phyloP scores from a whole-genome alignment of 2,797 vertebrate species.

The Muscicapa striata region DNA sequence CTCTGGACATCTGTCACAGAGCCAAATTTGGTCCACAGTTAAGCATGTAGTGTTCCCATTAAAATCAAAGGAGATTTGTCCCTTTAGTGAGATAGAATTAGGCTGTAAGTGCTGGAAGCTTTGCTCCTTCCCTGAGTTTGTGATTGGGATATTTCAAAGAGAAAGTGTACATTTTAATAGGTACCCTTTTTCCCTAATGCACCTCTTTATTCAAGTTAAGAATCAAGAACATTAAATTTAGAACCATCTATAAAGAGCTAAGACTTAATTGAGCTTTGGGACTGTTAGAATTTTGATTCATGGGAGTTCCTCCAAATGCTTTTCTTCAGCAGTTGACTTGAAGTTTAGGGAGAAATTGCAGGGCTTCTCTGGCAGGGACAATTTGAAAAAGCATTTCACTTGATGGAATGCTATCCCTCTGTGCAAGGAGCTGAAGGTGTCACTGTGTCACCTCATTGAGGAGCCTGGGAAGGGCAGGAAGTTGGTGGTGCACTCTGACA shows the following conservation, averaged over 20 bases:
- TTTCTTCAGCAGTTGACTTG: background rate
- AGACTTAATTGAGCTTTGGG: background rate
- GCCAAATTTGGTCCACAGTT: slow-evolving; percentile 62
- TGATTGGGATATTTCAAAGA: background rate
- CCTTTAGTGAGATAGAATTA: slow-evolving; percentile 73
- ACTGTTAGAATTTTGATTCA: background rate
- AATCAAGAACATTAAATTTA: background rate
- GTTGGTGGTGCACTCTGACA: background rate
- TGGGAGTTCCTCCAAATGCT: background rate
- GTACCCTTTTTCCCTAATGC: background rate
- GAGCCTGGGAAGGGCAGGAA: background rate
- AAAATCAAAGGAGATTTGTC: slow-evolving; percentile 52
- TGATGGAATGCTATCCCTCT: background rate
- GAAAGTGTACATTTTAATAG: background rate
- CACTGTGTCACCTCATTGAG: no score
- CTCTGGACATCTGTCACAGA: slow-evolving; percentile 68
- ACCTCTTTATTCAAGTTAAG: background rate
- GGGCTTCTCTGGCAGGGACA: background rate
- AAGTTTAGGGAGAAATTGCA: background rate
- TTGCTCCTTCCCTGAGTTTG: background rate
- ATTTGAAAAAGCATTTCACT: background rate
- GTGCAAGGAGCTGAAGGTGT: background rate
- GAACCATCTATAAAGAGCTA: background rate
- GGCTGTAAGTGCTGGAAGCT: background rate
- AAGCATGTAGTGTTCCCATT: slow-evolving; percentile 38